Evolutionary conservation across 2,113 vertebrate genomes (phyloP).

Genomic region (Physeter macrocephalus): DNA sequence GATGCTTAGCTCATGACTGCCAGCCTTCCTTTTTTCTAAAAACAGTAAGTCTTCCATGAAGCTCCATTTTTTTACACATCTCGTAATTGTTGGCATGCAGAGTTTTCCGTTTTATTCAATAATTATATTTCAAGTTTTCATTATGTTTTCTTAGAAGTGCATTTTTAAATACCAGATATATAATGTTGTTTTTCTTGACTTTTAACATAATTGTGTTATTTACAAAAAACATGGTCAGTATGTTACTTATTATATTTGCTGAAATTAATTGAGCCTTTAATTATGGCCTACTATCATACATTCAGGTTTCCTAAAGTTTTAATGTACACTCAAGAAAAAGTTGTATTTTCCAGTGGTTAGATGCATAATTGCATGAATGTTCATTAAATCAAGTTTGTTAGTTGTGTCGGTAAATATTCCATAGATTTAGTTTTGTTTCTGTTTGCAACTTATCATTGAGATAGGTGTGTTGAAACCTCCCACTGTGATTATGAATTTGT

Average conservation of each 20-base stretch:
- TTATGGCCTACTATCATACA: background rate
- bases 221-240: background rate
- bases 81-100: background rate
- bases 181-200: background rate
- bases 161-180: background rate
- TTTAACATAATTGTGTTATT: background rate
- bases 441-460: background rate
- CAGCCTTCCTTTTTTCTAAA: background rate
- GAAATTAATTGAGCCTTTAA: background rate
- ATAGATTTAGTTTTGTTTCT: background rate
- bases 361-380: background rate
- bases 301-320: background rate
- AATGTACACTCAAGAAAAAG: background rate
- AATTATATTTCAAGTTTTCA: background rate
- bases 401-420: background rate
- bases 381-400: background rate
- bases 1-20: background rate
- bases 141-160: background rate
- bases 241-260: background rate
- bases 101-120: background rate
- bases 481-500: background rate
- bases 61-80: background rate
- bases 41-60: background rate
- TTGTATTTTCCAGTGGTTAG: background rate
- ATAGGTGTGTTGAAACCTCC: background rate